Evolutionary conservation across 2,797 vertebrate genomes (phyloP), one percentile per base, ranked within the genome.

Genomic region (Onychomys torridus): DNA sequence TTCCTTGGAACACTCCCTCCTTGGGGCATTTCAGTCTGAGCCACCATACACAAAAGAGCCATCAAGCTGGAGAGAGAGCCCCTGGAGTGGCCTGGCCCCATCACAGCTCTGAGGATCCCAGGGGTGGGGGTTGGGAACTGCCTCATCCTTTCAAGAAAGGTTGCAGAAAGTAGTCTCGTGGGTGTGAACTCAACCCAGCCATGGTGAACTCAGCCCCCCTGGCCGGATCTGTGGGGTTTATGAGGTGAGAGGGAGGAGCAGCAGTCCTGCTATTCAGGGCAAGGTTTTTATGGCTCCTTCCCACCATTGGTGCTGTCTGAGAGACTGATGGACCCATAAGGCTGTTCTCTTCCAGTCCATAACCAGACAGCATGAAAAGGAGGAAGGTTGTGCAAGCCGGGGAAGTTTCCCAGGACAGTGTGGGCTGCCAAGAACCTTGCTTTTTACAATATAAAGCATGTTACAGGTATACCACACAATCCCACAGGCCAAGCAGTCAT

Each of bases 201-300:
- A 1, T 85, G 49, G 8, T 57, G 83, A 49, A 69, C 81, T 29
- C 0, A 0, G 34, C 25, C 63, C 73, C 43, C 23, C 89, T 40
- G 71, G 25, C 46, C 9, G 32, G 79, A 52, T 61, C 59, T 13
- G 57, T 46, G 21, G 67, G 19, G 16, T 96, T 97, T 93, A 96
- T 34, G 69, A 89, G 86, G 82, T 75, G 65, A 75, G 69, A 67
- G 34, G 76, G 90, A 67, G 78, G 77, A 69, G 89, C 46, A 19
- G 65, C 71, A 1, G 13, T 27, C 17, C 1, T 2, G 49, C 90
- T 52, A 21, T 90, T 92, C 88, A 89, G 63, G 77, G 37, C 21
- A 40, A 67, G 27, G 49, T 91, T 97, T 97, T 97, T 96, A 95
- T 87, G 79, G 94, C 34, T 83, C 89, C 89, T 92, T 93, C 95